Conservation (phyloP, 1,140 invertebrate genomes). For the Battus philenor region DNA sequence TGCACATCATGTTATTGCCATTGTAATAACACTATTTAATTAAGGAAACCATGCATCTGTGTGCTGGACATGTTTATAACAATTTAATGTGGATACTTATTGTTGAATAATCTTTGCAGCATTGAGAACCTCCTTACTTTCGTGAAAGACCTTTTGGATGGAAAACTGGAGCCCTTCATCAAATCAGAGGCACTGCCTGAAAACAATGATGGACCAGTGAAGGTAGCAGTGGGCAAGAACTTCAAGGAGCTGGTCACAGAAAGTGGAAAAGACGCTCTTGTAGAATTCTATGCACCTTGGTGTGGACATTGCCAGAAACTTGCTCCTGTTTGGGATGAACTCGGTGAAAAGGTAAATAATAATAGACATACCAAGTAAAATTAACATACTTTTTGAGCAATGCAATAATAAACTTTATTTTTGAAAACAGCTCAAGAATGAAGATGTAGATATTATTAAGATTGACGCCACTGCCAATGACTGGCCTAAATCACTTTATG, state of each 20-base stretch:
- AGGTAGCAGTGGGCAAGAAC: slow-evolving; percentile 96
- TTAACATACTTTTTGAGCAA: too few relatives aligned
- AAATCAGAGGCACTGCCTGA: slow-evolving; percentile 97
- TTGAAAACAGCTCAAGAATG: slow-evolving; percentile 82
- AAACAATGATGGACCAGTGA: slow-evolving; percentile 89
- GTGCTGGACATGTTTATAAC: too few relatives aligned
- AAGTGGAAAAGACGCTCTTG: slow-evolving; percentile 93
- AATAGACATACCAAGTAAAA: too few relatives aligned
- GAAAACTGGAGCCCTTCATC: slow-evolving; percentile 92
- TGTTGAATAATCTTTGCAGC: slow-evolving; percentile 72
- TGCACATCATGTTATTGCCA: too few relatives aligned
- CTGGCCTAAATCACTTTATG: slow-evolving; percentile 90
- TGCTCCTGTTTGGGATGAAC: slow-evolving; percentile 94
- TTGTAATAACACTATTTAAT: too few relatives aligned
- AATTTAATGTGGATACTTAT: too few relatives aligned
- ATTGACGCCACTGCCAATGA: slow-evolving; percentile 99
- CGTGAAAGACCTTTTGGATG: slow-evolving; percentile 89
- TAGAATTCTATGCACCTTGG: slow-evolving; percentile 99
- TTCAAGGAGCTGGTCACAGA: slow-evolving; percentile 97
- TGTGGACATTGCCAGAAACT: slow-evolving; percentile 99
- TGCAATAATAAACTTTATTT: not conserved
- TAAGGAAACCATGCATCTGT: too few relatives aligned
- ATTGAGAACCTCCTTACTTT: slow-evolving; percentile 93
- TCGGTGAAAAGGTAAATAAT: slow-evolving; percentile 88
- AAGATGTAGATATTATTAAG: slow-evolving; percentile 96